Conservation (phyloP, 2,113 vertebrate genomes). For the Plecturocebus donacophilus region DNA sequence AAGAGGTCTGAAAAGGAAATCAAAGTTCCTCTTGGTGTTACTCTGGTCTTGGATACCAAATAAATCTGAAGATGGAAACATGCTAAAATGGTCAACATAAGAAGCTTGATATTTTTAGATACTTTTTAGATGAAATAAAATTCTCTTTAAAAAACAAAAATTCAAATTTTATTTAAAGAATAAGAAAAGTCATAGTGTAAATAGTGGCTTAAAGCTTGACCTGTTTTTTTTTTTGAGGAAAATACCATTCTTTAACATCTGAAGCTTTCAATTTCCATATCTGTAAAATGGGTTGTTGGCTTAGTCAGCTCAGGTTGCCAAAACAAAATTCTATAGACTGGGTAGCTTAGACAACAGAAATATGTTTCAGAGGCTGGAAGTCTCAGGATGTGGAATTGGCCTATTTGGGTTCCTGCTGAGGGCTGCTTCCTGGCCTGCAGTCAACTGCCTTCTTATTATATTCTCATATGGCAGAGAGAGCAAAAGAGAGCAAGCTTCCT, state of each 20-base stretch:
- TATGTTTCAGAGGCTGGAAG: neutral
- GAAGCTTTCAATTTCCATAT: neutral
- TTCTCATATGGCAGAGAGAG: neutral
- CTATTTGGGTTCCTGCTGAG: neutral
- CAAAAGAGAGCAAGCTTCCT: neutral
- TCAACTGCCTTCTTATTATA: neutral
- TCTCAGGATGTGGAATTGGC: no score
- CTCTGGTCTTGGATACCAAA: neutral
- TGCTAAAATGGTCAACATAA: neutral
- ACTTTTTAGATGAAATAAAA: neutral
- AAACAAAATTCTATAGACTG: neutral
- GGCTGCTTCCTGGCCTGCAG: neutral
- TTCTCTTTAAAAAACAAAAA: neutral
- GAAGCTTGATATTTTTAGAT: neutral
- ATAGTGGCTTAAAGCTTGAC: neutral
- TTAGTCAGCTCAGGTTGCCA: neutral
- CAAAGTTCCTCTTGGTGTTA: neutral
- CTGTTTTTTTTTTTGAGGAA: neutral
- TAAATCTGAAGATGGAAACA: neutral
- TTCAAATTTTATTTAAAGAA: neutral
- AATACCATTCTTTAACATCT: neutral
- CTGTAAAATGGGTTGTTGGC: neutral
- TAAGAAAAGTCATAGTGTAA: neutral
- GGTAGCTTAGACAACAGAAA: neutral
- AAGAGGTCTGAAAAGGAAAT: neutral